Base-by-base conservation (phyloP, 2,113 vertebrate species). In the Mustelus asterias region DNA sequence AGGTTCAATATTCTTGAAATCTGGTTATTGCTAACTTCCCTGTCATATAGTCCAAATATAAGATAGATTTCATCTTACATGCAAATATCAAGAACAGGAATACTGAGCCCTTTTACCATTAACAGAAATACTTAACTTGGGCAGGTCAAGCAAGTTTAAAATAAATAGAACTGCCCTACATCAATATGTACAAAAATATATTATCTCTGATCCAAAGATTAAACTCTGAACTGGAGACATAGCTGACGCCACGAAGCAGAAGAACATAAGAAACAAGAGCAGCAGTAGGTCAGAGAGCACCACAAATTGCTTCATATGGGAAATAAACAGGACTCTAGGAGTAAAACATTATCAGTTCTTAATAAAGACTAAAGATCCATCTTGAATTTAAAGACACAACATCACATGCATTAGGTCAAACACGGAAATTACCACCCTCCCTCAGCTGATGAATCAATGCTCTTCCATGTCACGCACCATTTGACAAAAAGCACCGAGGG, bases 101-200 rank as follows among this genome's bases (percentile, higher is more conserved):
- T 80, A 7, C 22, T 5, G 69, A 70, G 24, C 1, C 3, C 69
- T 26, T 70, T 70, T 70, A 70, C 69, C 69, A 70, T 22, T 14
- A 80, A 80, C 76, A 80, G 13, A 9, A 80, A 80, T 37, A 80
- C n/a, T 80, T 80, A 80, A 80, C 76, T 37, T 22, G 72, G 72
- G 72, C 11, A 78, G 72, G 29, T 78, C 72, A 78, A n/a, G 9
- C 11, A 78, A 80, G 76, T 80, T n/a, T 80, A 80, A 80, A 80
- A 37, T 80, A 37, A 37, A 80, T 80, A 80, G 14, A 80, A 80
- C n/a, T 37, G n/a, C 76, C 76, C 14, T 37, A 37, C 33, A 37
- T 37, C 76, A 80, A 80, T 80, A 80, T 80, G 76, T 80, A 80
- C 76, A 80, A 80, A 78, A 80, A 80, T 80, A 80, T 80, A 80